A percentile compares a stretch with the other conserved stretches of the same genome.
Conservation (phyloP, 1,140 invertebrate species). For the Hyles vespertilio region DNA sequence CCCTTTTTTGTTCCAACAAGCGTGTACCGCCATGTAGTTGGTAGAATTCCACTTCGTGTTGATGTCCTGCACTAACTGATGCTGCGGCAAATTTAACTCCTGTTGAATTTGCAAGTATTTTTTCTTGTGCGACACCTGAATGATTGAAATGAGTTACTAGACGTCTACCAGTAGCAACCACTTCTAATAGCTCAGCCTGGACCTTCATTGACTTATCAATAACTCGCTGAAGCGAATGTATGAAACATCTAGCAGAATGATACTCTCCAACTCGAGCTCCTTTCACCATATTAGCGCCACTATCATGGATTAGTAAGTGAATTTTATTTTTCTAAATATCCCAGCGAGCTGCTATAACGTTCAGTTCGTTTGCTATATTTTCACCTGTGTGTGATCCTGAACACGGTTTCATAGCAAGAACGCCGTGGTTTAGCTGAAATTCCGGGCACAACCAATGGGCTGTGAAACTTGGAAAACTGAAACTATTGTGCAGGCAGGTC, state of each 20-base stretch:
- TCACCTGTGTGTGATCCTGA: slow-evolving; percentile 26
- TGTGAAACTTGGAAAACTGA: too few species aligned
- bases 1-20: too few species aligned
- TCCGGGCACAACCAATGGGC: too few species aligned
- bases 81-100: slow-evolving; percentile 33
- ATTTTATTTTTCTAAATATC: slow-evolving; percentile 26
- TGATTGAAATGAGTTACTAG: slow-evolving; percentile 38
- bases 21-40: too few species aligned
- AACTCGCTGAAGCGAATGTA: slow-evolving; percentile 5
- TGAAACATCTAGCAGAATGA: slow-evolving; percentile 37
- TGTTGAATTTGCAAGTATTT: slow-evolving; percentile 31
- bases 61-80: slow-evolving; percentile 5
- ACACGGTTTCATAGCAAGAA: slow-evolving; percentile 37
- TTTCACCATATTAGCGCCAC: slow-evolving; percentile 40
- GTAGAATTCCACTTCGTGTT: too few species aligned
- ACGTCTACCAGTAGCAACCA: slow-evolving; percentile 27
- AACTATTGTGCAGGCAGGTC: too few species aligned
- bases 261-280: slow-evolving; percentile 24
- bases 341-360: slow-evolving; percentile 25
- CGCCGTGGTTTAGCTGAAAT: slow-evolving; percentile 21
- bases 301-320: slow-evolving; percentile 33
- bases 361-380: slow-evolving; percentile 35
- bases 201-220: too few species aligned
- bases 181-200: slow-evolving; percentile 13
- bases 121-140: slow-evolving; percentile 27